phyloP scores from a whole-genome alignment of 1,140 invertebrate genomes.

The Drosophila mojavensis region DNA sequence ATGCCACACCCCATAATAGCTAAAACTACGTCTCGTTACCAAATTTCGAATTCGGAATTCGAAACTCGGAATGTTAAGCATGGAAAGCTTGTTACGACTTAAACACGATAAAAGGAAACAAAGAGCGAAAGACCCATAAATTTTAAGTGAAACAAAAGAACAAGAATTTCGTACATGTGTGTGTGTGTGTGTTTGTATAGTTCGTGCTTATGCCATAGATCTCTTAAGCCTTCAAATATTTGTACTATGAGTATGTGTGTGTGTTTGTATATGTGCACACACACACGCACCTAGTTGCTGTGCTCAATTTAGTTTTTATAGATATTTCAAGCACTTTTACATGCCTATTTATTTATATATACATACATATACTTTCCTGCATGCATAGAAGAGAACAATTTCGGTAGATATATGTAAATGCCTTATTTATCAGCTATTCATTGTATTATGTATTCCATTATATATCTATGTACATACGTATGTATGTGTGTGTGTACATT shows the following conservation, averaged over 20 bases:
- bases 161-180: slow-evolving; percentile 24
- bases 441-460: slow-evolving; percentile 6
- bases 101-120: slow-evolving; percentile 42
- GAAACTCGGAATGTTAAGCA: slow-evolving; percentile 11
- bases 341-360: slow-evolving; percentile 31
- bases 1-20: slow-evolving; percentile 14
- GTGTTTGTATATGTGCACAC: neutral
- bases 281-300: slow-evolving; percentile 21
- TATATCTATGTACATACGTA: neutral
- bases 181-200: slow-evolving; percentile 5
- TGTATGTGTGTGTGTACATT: neutral
- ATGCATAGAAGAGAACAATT: slow-evolving; percentile 15
- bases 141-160: slow-evolving; percentile 45
- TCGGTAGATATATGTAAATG: slow-evolving; percentile 2
- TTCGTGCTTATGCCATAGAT: slow-evolving; percentile 28
- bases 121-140: slow-evolving; percentile 41
- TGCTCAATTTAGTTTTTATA: slow-evolving; percentile 41
- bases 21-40: slow-evolving; percentile 8
- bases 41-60: slow-evolving; percentile 18
- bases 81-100: slow-evolving; percentile 34
- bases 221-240: slow-evolving; percentile 40
- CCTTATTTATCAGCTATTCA: slow-evolving; percentile 30
- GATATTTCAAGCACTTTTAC: slow-evolving; percentile 50
- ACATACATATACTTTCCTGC: slow-evolving; percentile 7
- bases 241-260: slow-evolving; percentile 1